phyloP scores from a whole-genome alignment of 2,797 vertebrate species.

The Malurus splendens region DNA sequence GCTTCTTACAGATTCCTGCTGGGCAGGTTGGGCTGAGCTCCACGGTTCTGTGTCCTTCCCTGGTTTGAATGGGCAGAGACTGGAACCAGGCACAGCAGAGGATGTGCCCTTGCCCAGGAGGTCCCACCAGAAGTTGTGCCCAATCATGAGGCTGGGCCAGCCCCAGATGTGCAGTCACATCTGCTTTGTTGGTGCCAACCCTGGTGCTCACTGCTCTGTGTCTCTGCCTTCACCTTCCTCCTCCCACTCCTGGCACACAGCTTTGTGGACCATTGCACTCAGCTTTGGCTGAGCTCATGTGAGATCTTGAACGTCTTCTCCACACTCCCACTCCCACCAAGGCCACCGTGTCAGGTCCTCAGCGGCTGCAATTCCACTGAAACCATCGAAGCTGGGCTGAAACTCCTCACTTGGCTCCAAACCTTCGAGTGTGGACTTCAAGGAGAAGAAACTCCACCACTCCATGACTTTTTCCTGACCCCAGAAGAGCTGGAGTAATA shows the following conservation, averaged over 20 bases:
- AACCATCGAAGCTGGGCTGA: background rate
- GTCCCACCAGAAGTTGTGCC: background rate
- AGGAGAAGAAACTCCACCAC: background rate
- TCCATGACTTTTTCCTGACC: slow-evolving; percentile 43
- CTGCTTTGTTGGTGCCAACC: background rate
- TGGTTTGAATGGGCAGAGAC: accelerated
- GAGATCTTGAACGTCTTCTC: background rate
- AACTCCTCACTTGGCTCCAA: slow-evolving; percentile 5
- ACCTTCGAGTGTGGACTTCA: background rate
- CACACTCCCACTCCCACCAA: background rate
- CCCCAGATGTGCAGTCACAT: background rate
- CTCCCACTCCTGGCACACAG: background rate
- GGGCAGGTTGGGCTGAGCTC: background rate
- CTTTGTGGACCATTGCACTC: background rate
- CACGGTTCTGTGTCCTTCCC: accelerated
- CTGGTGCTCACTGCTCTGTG: background rate
- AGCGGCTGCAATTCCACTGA: background rate
- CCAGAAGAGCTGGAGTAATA: slow-evolving; percentile 25
- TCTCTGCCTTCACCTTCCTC: background rate
- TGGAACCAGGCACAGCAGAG: background rate
- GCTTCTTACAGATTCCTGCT: background rate
- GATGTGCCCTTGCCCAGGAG: background rate
- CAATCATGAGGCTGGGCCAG: background rate
- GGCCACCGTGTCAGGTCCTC: background rate
- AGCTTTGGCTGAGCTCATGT: background rate